A percentile compares a stretch with the other conserved stretches of the same genome.
These are phyloP conservation scores for Seira sanloemensis DNA, from an alignment of 2,888 invertebrate genomes.

Conservation along the genomic window DNA sequence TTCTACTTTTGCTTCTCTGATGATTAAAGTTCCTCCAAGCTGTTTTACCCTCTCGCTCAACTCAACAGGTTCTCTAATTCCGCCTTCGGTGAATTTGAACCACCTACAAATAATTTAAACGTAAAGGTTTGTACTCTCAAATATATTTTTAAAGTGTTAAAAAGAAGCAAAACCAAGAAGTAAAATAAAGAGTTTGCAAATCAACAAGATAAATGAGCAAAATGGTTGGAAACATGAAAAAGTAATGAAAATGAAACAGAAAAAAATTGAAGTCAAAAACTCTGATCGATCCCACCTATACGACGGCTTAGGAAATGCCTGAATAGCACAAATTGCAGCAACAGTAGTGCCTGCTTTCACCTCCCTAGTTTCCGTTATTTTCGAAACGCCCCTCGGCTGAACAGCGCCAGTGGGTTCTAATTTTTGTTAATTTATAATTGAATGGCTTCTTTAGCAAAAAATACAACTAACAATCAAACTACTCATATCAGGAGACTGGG, in stretches of 20 bases:
- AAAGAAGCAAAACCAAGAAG: slow-evolving; percentile 1
- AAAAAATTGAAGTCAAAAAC: slow-evolving; percentile 43
- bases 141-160: not conserved
- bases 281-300: slow-evolving; percentile 81
- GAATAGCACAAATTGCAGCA: slow-evolving; percentile 81
- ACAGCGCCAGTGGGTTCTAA: slow-evolving; percentile 74
- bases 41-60: slow-evolving; percentile 92
- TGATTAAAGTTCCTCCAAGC: slow-evolving; percentile 89
- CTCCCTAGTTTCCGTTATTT: slow-evolving; percentile 73
- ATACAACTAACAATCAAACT: no score
- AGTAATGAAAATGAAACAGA: not conserved
- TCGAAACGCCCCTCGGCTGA: slow-evolving; percentile 73
- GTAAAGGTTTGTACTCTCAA: not conserved
- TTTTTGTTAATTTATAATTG: no score
- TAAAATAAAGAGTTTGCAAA: not conserved
- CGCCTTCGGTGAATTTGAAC: slow-evolving; percentile 95
- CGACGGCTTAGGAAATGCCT: slow-evolving; percentile 84
- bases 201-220: not conserved
- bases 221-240: not conserved
- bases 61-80: slow-evolving; percentile 91
- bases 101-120: slow-evolving; percentile 82
- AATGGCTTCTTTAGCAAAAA: no score
- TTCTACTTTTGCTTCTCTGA: slow-evolving; percentile 91
- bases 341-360: slow-evolving; percentile 69
- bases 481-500: no score